phyloP scores from a whole-genome alignment of 2,797 vertebrate species.

The Sparus aurata region DNA sequence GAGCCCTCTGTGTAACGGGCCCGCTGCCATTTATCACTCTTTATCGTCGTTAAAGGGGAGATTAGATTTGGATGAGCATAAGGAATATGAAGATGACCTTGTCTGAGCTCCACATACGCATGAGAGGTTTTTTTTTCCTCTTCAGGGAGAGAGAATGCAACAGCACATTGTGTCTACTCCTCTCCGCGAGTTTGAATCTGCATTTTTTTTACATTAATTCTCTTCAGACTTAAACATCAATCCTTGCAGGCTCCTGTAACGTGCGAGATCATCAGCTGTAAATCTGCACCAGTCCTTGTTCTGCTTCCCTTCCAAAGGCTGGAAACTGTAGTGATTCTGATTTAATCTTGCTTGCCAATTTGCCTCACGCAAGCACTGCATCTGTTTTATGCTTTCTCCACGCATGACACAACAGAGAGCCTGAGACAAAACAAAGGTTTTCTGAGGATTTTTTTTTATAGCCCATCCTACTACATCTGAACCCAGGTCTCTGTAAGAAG shows the following conservation, averaged over 20 bases:
- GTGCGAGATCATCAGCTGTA: conserved; percentile 27
- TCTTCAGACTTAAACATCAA: neutral
- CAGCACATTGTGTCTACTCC: neutral
- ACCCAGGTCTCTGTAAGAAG: neutral
- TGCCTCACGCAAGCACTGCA: conserved; percentile 58
- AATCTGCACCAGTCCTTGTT: conserved; percentile 7
- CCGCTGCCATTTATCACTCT: conserved; percentile 63
- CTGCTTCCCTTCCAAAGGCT: conserved; percentile 29
- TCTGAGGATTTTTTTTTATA: conserved; percentile 10
- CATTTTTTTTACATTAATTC: conserved; percentile 2
- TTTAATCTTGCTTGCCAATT: conserved; percentile 69
- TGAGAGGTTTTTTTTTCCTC: conserved; percentile 28
- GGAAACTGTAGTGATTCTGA: conserved; percentile 37
- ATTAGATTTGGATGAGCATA: conserved; percentile 64
- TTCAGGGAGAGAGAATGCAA: conserved; percentile 30
- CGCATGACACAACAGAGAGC: conserved; percentile 14
- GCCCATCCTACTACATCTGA: conserved; percentile 6
- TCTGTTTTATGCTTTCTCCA: conserved; percentile 50
- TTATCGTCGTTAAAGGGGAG: conserved; percentile 55
- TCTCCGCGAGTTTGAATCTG: conserved; percentile 24
- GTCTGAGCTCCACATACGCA: conserved; percentile 25
- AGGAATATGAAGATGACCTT: conserved; percentile 69
- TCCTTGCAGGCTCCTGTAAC: conserved; percentile 16
- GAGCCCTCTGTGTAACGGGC: conserved; percentile 50
- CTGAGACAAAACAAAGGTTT: conserved; percentile 25